A percentile compares a stretch with the other conserved stretches of the same genome.
phyloP scores from a whole-genome alignment of 2,797 vertebrate species.

The Heterohyrax brucei region DNA sequence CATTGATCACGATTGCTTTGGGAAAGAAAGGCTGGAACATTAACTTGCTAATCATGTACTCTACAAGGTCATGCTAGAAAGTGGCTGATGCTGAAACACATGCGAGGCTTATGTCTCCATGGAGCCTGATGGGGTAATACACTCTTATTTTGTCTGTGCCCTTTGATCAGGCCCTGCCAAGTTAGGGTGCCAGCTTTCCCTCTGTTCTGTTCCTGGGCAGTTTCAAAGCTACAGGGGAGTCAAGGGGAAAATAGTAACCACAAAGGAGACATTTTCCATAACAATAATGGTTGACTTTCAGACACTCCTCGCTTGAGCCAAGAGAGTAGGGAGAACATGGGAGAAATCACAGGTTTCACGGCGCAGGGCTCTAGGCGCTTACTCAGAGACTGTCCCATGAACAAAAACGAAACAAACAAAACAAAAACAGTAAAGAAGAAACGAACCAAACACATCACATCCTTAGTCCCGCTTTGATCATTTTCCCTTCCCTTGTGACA shows the following conservation, averaged over 20 bases:
- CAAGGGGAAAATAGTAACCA: neutral
- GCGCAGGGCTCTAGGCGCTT: neutral
- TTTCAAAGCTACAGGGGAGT: constrained; percentile 13
- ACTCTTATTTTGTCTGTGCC: neutral
- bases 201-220: neutral
- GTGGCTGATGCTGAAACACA: neutral
- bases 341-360: neutral
- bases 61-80: neutral
- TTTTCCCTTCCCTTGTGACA: neutral
- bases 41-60: neutral
- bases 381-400: neutral
- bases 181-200: neutral
- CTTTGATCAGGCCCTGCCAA: neutral
- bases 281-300: neutral
- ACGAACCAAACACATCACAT: neutral
- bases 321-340: neutral
- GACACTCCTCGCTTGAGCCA: neutral
- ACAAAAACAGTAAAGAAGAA: neutral
- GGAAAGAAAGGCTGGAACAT: neutral
- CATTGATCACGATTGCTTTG: neutral
- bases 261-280: neutral
- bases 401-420: neutral
- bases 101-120: neutral
- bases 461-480: neutral
- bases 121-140: neutral